A percentile compares a stretch with the other conserved stretches of the same genome.
These are phyloP conservation scores for Drosophila biarmipes DNA, from an alignment of 1,140 invertebrate genomes.

Conservation along the genomic window DNA sequence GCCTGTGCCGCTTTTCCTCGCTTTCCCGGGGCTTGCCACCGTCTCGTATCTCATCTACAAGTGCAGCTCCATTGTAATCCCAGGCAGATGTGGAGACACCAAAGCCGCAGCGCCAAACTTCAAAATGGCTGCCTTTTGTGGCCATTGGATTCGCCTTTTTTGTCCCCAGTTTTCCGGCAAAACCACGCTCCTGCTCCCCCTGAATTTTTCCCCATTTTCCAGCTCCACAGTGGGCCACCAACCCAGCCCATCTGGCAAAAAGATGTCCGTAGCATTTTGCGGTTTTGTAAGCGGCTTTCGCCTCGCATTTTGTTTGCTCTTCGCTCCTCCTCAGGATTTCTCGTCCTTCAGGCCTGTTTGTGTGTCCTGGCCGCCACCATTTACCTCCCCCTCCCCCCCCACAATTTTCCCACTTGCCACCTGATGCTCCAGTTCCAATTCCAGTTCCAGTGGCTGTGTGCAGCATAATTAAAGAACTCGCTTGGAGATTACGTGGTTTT, in stretches of 20 bases:
- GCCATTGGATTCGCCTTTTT: slow-evolving; percentile 32
- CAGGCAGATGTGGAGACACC: slow-evolving; percentile 40
- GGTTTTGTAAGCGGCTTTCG: slow-evolving; percentile 80
- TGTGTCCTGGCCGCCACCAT: neutral
- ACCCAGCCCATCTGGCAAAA: slow-evolving; percentile 34
- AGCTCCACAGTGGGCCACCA: too few species aligned
- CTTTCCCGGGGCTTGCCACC: slow-evolving; percentile 13
- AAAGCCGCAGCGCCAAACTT: slow-evolving; percentile 75
- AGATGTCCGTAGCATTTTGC: slow-evolving; percentile 81
- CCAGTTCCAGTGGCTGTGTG: slow-evolving; percentile 54
- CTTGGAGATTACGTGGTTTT: slow-evolving; percentile 81
- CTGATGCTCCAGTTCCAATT: slow-evolving; percentile 24
- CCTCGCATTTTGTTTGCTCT: slow-evolving; percentile 72
- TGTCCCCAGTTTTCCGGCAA: neutral
- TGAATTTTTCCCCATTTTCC: neutral
- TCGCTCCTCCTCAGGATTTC: slow-evolving; percentile 9
- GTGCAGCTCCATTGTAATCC: slow-evolving; percentile 59
- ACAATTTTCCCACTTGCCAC: slow-evolving; percentile 17
- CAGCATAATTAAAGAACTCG: slow-evolving; percentile 82
- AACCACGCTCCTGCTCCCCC: neutral
- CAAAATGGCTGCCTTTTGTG: slow-evolving; percentile 68
- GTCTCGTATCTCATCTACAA: slow-evolving; percentile 53
- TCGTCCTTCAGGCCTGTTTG: slow-evolving; percentile 14
- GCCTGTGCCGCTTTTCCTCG: neutral
- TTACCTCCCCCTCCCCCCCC: neutral